Base-by-base conservation (phyloP, 2,113 vertebrate genomes). In the Scomber colias region DNA sequence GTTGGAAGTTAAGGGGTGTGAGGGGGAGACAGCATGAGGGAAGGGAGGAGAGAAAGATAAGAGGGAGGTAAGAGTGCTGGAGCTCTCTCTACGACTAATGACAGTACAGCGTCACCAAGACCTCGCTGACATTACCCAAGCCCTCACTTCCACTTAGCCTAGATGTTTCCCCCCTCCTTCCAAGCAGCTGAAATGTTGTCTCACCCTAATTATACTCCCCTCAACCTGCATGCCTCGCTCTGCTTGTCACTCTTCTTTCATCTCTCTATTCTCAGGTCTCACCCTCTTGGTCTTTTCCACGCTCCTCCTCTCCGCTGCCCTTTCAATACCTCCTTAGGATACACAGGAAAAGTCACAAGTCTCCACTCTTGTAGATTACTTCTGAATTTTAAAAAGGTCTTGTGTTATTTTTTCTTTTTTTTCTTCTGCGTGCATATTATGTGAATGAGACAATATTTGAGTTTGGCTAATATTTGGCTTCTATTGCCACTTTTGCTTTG, bases 341-440 rank as follows among this genome's bases (percentile, higher is more conserved):
- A 21, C 80, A 80, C 85, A 5, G 75, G 79, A 81, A 78, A 84
- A 89, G 87, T 83, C 84, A 83, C 45, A 68, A 83, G 73, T 83
- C 84, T 87, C 81, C 65, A 66, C 44, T 82, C 83, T 79, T 27
- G 5, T 21, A 86, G 89, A 92, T 91, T 91, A 84, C 82, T 82
- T 83, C 46, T 61, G 84, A 87, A 95, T 95, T 91, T 93, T 94
- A 90, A 95, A 95, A 95, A 94, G 93, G 93, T 94, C 92, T 93
- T 17, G 15, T 71, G 61, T 81, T 77, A 27, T 27, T 27, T 27
- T 27, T 27, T 3, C 89, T 85, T 87, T 51, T 70, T 48, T 7
- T 64, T 50, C 46, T 64, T 50, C 46, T 74, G 44, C 53, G 30
- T 61, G 76, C 63, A 45, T 40, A 44, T 65, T 68, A 93, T 89